A percentile compares a stretch with the other conserved stretches of the same genome.
phyloP scores from a whole-genome alignment of 2,113 vertebrate genomes.

The Planiliza haematocheilus region DNA sequence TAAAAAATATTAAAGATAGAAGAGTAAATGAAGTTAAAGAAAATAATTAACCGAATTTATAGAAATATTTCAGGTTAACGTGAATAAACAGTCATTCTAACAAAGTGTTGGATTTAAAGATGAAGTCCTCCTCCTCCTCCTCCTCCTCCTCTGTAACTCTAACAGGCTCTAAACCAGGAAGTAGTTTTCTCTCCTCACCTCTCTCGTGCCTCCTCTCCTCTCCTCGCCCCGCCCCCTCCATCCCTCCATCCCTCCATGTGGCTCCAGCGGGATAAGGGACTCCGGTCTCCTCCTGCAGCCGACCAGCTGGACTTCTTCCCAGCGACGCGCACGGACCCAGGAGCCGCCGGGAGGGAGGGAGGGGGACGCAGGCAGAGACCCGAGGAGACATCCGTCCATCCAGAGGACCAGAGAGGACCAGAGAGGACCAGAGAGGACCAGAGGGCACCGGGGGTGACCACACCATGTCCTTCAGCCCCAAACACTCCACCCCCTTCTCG shows the following conservation, averaged over 20 bases:
- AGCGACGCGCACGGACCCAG: conserved; percentile 28
- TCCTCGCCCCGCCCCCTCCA: conserved; percentile 75
- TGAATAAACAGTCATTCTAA: no score
- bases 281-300: conserved; percentile 74
- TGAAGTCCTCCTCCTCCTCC: no score
- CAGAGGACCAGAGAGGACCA: conserved; percentile 26
- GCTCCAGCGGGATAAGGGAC: conserved; percentile 81
- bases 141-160: no score
- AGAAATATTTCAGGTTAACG: no score
- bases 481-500: conserved; percentile 95
- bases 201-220: conserved; percentile 29
- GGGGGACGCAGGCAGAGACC: conserved; percentile 51
- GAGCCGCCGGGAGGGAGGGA: conserved; percentile 66
- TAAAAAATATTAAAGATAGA: no score
- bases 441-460: conserved; percentile 62
- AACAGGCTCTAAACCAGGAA: no score
- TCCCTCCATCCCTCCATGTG: conserved; percentile 78
- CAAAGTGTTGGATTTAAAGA: no score
- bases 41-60: no score
- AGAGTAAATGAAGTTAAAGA: no score
- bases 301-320: conserved; percentile 73
- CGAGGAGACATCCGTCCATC: no score
- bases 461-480: conserved; percentile 96
- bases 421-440: background rate
- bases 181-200: no score